Percentiles rank a stretch among this genome's conserved stretches.
Conservation (phyloP, 2,888 invertebrate genomes). For the Oscheius sp. region DNA sequence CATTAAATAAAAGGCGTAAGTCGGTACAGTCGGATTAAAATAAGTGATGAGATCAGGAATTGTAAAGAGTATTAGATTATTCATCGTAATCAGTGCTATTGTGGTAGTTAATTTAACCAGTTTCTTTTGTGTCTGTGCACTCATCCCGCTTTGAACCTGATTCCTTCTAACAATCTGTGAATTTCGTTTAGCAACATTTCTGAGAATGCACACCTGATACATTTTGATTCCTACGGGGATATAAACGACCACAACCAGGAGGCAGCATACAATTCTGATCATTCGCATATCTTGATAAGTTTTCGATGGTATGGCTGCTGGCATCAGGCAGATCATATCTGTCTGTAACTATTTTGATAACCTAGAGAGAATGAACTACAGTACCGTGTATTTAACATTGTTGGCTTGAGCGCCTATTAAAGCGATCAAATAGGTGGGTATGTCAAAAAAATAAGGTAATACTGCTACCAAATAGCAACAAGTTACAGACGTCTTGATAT, state of each 20-base stretch:
- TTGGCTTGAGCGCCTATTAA: conserved; percentile 32
- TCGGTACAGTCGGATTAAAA: conserved; percentile 44
- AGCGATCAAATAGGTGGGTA: conserved; percentile 44
- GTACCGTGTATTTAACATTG: background rate
- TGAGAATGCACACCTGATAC: conserved; percentile 42
- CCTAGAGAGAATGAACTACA: too few relatives aligned
- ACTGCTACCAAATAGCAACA: conserved; percentile 47
- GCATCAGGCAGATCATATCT: conserved; percentile 49
- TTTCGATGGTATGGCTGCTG: conserved; percentile 37
- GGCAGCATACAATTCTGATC: conserved; percentile 44
- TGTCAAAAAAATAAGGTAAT: conserved; percentile 41
- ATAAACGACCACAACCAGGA: conserved; percentile 45
- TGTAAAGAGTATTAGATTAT: conserved; percentile 49
- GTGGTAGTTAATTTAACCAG: conserved; percentile 49
- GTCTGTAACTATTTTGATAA: conserved; percentile 41
- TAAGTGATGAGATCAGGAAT: conserved; percentile 49
- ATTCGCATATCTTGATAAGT: conserved; percentile 43
- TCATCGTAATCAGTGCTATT: conserved; percentile 48
- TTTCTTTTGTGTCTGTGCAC: conserved; percentile 24
- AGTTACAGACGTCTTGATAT: conserved; percentile 47
- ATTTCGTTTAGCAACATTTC: background rate
- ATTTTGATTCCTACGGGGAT: conserved; percentile 49
- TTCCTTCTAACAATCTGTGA: conserved; percentile 3
- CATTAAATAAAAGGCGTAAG: conserved; percentile 53
- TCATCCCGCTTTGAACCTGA: conserved; percentile 11